Evolutionary conservation across 2,797 vertebrate species (phyloP), one percentile per base, ranked within the genome.

Genomic region (Eulemur rubriventer): DNA sequence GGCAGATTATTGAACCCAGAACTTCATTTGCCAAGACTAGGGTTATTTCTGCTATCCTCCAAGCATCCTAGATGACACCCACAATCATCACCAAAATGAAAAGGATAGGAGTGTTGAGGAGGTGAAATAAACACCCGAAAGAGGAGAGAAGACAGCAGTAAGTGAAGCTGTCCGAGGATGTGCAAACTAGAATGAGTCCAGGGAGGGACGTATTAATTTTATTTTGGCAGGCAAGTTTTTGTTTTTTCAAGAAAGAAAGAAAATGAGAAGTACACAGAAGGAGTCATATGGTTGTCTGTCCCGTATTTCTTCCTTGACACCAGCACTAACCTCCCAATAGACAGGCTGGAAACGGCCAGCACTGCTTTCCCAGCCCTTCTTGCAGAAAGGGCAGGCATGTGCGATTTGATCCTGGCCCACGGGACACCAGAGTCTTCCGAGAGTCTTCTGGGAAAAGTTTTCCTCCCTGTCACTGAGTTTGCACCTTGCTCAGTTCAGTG

Each of bases 401-500:
- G 22, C 46, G 52, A 59, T 57, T 87, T 82, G 65, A 63, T 52
- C 14, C 28, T 46, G 35, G 35, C 26, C 72, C 43, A 17, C 8
- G 22, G 28, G 16, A 55, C 10, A 43, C 10, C 11, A 50, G 38
- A 61, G 11, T 46, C 57, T 46, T 22, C 43, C 5, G 26, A 94
- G 81, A 73, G 48, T 2, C 55, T 95, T 38, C 35, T 22, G 30
- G 48, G 35, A 35, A 55, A 72, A 6, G 3, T 63, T 82, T 75
- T 81, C 6, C 24, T 59, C 16, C 13, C 38, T 43, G 50, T 26
- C 2, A 0, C 14, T 48, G 75, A 94, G 41, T 73, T 28, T 93
- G 63, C 38, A 91, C n/a, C 79, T 96, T 89, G n/a, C 33, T 92
- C 83, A 50, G 46, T 46, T 97, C 41, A 70, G n/a, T 35, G 12